Evolutionary conservation across 64 coral and sea anemone species (phyloP), one percentile per base, ranked within the genome.

Genomic region (Dendronephthya gigantea): DNA sequence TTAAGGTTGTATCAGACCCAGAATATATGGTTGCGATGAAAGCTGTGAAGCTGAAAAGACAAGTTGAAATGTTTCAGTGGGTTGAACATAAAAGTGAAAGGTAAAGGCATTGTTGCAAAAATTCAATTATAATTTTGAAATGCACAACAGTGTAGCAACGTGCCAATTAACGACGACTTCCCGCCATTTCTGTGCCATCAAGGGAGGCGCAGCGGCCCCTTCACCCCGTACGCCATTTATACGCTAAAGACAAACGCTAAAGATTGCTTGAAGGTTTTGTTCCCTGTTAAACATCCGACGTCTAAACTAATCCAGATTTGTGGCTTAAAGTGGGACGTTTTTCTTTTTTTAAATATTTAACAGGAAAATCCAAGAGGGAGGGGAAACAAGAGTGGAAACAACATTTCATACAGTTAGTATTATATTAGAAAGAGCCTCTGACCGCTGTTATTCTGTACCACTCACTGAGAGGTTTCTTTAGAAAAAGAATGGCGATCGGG

Each of bases 31-130:
- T 98, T 47, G 95, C 92, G 47, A 85, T 93, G 30, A 87, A 82
- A 84, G 95, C 95, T 38, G 90, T 88, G 8, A 98, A 93, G 40
- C 82, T 98, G 22, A 87, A 76, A 85, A 48, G 95, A 88, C 85
- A 88, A 30, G 95, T 93, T 59, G 92, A 98, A 47, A 98, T 98
- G 95, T 93, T 90, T 27, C 95, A 98, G 41, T 98, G 95, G 95
- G 90, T 98, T 32, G 95, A 98, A 29, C 90, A 98, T 81, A 87
- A 86, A 28, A 89, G 84, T n/a, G 91, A 90, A 1, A 91, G 83
- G 95, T 98, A 90, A 58, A 48, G 27, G 49, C 29, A 27, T 15
- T 50, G 49, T 8, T 9, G 25, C 19, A 10, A 1, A n/a, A 19
- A n/a, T 2, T 32, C n/a, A n/a, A n/a, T n/a, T n/a, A n/a, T n/a